These are phyloP conservation scores for Tragopan temminckii DNA, from an alignment of 2,797 vertebrate genomes.

Conservation along the genomic window DNA sequence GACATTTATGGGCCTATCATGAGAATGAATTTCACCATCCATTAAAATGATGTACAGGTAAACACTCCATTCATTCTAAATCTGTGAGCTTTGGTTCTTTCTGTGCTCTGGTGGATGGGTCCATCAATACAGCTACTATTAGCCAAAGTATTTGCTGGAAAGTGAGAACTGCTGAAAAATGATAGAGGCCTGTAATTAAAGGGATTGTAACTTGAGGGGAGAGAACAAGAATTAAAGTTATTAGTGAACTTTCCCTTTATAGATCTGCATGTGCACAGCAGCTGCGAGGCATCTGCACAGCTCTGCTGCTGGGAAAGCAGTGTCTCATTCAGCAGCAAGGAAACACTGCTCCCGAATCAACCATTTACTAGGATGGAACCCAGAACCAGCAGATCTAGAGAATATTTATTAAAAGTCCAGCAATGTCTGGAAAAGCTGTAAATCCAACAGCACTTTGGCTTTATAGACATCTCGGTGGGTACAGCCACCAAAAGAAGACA, in stretches of 20 bases:
- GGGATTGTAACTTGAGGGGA: conserved; percentile 31
- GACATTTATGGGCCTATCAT: conserved; percentile 87
- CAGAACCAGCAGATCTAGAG: not conserved
- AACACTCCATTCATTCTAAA: conserved; percentile 84
- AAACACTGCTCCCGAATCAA: accelerated
- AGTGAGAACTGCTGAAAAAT: conserved; percentile 50
- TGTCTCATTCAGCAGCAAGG: not conserved
- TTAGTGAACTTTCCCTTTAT: not conserved
- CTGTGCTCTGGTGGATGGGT: conserved; percentile 51
- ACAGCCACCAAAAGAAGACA: not conserved
- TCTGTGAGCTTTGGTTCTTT: conserved; percentile 72
- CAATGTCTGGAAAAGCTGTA: not conserved
- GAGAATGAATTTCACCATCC: conserved; percentile 86
- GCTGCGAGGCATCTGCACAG: not conserved
- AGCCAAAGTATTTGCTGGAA: conserved; percentile 56
- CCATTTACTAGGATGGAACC: not conserved
- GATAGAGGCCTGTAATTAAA: conserved; percentile 57
- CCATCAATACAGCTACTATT: conserved; percentile 70
- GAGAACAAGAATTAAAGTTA: not conserved
- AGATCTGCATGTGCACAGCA: not conserved
- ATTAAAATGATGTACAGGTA: conserved; percentile 84
- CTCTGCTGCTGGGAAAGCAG: not conserved
- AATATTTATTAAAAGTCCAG: not conserved
- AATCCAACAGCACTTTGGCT: not conserved
- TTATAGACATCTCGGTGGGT: not conserved